Evolutionary conservation across 1,140 invertebrate species (phyloP), one percentile per base, ranked within the genome.

Genomic region (Drosophila sp.): DNA sequence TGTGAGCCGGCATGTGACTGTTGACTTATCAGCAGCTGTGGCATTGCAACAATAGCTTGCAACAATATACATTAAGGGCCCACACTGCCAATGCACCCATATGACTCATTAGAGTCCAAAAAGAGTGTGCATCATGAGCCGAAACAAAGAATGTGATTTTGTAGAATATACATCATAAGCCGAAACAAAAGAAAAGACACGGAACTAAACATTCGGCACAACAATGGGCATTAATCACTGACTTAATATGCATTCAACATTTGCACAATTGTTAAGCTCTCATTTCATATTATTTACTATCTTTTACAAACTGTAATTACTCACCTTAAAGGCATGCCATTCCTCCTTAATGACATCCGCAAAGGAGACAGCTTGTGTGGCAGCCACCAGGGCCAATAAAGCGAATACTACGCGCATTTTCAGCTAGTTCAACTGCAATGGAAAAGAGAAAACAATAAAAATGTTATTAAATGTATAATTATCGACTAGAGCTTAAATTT

Each of bases 281-380:
- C 8, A n/a, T 21, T 58, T 4, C n/a, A 29, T 54, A 36, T 41
- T 27, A 34, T 11, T 21, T 21, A 53, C 7, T 34, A 21, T 21
- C 21, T 21, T 4, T 21, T 21, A n/a, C 4, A 21, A 21, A 2
- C 21, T 25, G n/a, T n/a, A n/a, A 54, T 67, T 34, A 91, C 90
- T 93, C 93, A 96, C 96, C 94, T 97, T 97, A 90, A 95, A 97
- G 1, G 94, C 91, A 13, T 93, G 92, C 95, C 95, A 97, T 93
- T 97, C 95, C 92, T 96, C 95, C 66, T 92, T 92, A 9, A 96
- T 92, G 32, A 97, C 92, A 78, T 96, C 95, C 56, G 94, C 93
- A 83, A 95, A 95, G 43, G 95, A 95, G 50, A 96, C 92, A 9
- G 94, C 94, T 43, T 94, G 92, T 7, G 87, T 84, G 16, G 92